Evolutionary conservation across 2,888 invertebrate species (phyloP), one percentile per base, ranked within the genome.

Genomic region (Dasypogon diadema): DNA sequence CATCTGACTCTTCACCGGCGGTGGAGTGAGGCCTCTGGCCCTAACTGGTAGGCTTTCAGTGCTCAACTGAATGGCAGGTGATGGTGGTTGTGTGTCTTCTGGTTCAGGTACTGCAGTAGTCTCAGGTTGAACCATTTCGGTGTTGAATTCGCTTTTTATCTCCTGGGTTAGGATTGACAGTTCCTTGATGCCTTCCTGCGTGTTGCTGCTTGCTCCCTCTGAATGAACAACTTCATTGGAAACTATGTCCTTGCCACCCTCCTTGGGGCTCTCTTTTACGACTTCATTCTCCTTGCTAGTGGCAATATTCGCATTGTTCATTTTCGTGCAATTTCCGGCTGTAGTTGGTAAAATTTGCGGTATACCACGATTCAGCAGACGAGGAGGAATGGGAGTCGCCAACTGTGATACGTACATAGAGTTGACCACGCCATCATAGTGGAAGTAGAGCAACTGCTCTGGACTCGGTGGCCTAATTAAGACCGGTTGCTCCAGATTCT

Each of bases 371-470:
- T 83, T 82, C 2, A 84, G 80, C 1, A 84, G 80, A 14, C 81
- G 79, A 18, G 82, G 81, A 2, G 84, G 83, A 72, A 83, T 79
- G 0, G 82, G 77, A 5, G 81, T 81, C 10, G 83, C 81, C 76
- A 80, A 78, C 51, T 83, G 82, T 0, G 85, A 83, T 2, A 82
- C 81, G 14, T 83, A 81, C 80, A 86, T 83, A 14, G 82, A 80
- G 73, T 83, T 82, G 4, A 83, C 83, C 1, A 81, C 75, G 0
- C 82, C 77, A 80, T 86, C 85, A 21, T 81, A 86, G 72, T 84
- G 86, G 75, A 83, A 85, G 78, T 83, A 86, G n/a, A 84, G 79
- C 2, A 81, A 78, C 65, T 80, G 82, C 30, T 78, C 80, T 60
- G 80, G 85, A 77, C 80, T 82, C 55, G 81, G 82, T 74, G 80